phyloP scores from a whole-genome alignment of 2,888 invertebrate species.

The Ochropacha duplaris region DNA sequence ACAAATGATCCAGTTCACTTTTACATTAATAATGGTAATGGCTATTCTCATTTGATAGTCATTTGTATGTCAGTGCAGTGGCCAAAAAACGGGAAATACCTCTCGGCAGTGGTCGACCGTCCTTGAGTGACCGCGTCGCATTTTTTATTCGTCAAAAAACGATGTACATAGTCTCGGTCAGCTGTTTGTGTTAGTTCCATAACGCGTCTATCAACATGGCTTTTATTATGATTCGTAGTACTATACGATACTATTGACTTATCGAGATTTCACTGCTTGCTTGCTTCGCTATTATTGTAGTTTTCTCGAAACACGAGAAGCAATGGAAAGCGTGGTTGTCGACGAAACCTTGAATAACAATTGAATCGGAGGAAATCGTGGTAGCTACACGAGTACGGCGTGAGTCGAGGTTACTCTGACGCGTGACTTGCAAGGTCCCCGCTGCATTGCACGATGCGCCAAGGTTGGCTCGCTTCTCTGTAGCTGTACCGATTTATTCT shows the following conservation, averaged over 20 bases:
- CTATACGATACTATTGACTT: conserved; percentile 18
- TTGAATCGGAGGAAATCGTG: conserved; percentile 51
- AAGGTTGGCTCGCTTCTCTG: conserved; percentile 77
- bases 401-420: conserved; percentile 82
- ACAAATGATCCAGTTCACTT: conserved; percentile 20
- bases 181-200: conserved; percentile 78
- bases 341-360: conserved; percentile 31
- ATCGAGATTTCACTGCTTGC: conserved; percentile 41
- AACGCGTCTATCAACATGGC: conserved; percentile 74
- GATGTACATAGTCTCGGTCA: conserved; percentile 74
- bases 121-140: conserved; percentile 79
- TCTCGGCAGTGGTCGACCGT: conserved; percentile 65
- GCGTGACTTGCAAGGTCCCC: conserved; percentile 83
- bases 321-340: conserved; percentile 49
- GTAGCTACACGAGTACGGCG: conserved; percentile 73
- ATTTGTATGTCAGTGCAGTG: conserved; percentile 51
- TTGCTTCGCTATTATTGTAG: conserved; percentile 6
- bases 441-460: conserved; percentile 83
- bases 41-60: conserved; percentile 33
- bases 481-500: conserved; percentile 58
- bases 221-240: conserved; percentile 36
- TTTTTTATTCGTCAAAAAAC: conserved; percentile 76
- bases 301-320: conserved; percentile 23
- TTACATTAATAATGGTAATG: conserved; percentile 31
- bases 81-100: conserved; percentile 70